phyloP scores from a whole-genome alignment of 1,140 invertebrate genomes.

The Centruroides sculpturatus region DNA sequence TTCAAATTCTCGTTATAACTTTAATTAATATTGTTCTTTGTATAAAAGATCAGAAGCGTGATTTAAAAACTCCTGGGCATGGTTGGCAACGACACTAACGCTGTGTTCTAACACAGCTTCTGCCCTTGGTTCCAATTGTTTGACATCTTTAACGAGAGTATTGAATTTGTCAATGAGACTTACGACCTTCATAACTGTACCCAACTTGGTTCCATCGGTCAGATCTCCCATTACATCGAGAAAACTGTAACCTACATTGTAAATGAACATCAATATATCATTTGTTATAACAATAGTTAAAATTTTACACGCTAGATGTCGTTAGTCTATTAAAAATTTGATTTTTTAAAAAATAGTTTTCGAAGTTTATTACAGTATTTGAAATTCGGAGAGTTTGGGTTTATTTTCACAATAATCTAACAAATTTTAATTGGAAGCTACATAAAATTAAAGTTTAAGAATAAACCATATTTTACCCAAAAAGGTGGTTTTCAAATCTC shows the following conservation, averaged over 20 bases:
- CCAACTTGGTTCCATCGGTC: conserved; percentile 3
- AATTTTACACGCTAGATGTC: too few species aligned
- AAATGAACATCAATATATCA: background rate
- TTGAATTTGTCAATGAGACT: conserved; percentile 13
- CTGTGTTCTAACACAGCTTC: conserved; percentile 8
- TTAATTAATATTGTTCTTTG: too few species aligned
- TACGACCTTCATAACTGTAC: conserved; percentile 9
- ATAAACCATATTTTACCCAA: too few species aligned
- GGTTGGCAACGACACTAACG: conserved; percentile 8
- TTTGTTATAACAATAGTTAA: too few species aligned
- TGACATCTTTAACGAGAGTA: conserved; percentile 11
- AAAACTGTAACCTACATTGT: conserved; percentile 5
- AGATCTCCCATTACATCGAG: conserved; percentile 8
- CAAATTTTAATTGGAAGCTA: too few species aligned
- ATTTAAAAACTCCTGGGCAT: conserved; percentile 9
- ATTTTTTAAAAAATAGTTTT: too few species aligned
- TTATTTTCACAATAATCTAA: too few species aligned
- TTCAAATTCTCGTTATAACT: too few species aligned
- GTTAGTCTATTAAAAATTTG: background rate
- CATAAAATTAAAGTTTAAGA: too few species aligned
- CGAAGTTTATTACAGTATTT: too few species aligned
- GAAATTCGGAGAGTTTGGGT: too few species aligned
- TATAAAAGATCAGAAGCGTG: conserved; percentile 1
- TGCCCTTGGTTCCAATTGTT: conserved; percentile 3
- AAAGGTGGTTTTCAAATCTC: too few species aligned